A percentile compares a stretch with the other conserved stretches of the same genome.
Conservation (phyloP, 2,113 vertebrate genomes). For the Spea multiplicata region DNA sequence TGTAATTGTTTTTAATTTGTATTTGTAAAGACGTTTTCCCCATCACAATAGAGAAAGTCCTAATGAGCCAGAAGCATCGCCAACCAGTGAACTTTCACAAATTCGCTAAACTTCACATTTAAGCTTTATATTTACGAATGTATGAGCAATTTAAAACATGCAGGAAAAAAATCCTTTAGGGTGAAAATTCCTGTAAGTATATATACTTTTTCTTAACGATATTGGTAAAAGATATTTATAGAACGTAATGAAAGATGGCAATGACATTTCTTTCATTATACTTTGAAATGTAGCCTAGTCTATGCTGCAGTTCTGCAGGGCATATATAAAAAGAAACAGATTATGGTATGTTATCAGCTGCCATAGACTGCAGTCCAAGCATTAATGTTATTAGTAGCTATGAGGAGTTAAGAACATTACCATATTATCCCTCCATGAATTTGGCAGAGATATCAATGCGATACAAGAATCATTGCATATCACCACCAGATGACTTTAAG, state of each 20-base stretch:
- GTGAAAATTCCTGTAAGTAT: slow-evolving; percentile 20
- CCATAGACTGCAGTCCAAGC: slow-evolving; percentile 5
- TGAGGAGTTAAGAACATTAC: background rate
- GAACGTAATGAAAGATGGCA: slow-evolving; percentile 26
- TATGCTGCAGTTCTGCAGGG: background rate
- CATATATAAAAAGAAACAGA: slow-evolving; percentile 10
- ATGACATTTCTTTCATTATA: slow-evolving; percentile 15
- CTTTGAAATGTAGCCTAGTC: background rate
- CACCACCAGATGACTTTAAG: background rate
- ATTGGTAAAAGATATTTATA: slow-evolving; percentile 24
- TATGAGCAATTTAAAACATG: slow-evolving; percentile 25
- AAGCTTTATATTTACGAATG: background rate
- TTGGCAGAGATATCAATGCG: background rate
- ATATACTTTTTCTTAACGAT: slow-evolving; percentile 29
- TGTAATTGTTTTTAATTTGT: too few species aligned
- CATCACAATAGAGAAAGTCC: too few species aligned
- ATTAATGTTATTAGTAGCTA: background rate
- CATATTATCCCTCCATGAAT: slow-evolving; percentile 1
- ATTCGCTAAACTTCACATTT: too few species aligned
- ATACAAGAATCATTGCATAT: slow-evolving; percentile 6
- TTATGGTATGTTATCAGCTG: slow-evolving; percentile 33
- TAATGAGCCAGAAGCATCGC: too few species aligned
- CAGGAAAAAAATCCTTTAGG: slow-evolving; percentile 10
- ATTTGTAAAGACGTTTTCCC: too few species aligned
- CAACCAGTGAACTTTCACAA: too few species aligned